phyloP scores from a whole-genome alignment of 2,888 invertebrate species.

The Campoletis raptor region DNA sequence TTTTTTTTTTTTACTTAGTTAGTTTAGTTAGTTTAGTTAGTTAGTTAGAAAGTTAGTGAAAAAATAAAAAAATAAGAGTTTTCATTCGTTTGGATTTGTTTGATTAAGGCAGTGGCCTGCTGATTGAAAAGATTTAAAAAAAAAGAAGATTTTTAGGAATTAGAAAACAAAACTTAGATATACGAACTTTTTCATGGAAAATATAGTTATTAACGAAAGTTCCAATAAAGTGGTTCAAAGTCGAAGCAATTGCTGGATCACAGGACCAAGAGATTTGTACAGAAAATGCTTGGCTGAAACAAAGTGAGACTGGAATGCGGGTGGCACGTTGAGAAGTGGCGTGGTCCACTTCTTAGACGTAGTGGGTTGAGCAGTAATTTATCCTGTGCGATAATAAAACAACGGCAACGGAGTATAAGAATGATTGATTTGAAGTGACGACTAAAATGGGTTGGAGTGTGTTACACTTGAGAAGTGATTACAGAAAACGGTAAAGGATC shows the following conservation, averaged over 20 bases:
- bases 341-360: conserved; percentile 27
- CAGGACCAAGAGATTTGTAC: background rate
- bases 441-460: conserved; percentile 60
- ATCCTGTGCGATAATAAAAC: background rate
- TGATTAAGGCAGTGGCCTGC: too few relatives aligned
- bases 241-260: background rate
- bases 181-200: background rate
- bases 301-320: background rate
- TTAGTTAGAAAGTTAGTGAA: too few relatives aligned
- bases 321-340: background rate
- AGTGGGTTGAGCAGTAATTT: conserved; percentile 25
- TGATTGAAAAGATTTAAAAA: too few relatives aligned
- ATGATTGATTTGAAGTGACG: conserved; percentile 75
- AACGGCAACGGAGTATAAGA: conserved; percentile 14
- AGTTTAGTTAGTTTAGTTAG: too few relatives aligned
- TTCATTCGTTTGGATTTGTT: too few relatives aligned
- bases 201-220: background rate
- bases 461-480: conserved; percentile 61
- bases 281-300: background rate
- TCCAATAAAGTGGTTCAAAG: background rate
- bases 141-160: too few relatives aligned
- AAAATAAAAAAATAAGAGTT: too few relatives aligned
- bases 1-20: too few relatives aligned
- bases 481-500: conserved; percentile 30
- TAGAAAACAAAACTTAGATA: too few relatives aligned